Evolutionary conservation across 1,140 invertebrate genomes (phyloP), one percentile per base, ranked within the genome.

Genomic region (Melipona quadrifasciata): DNA sequence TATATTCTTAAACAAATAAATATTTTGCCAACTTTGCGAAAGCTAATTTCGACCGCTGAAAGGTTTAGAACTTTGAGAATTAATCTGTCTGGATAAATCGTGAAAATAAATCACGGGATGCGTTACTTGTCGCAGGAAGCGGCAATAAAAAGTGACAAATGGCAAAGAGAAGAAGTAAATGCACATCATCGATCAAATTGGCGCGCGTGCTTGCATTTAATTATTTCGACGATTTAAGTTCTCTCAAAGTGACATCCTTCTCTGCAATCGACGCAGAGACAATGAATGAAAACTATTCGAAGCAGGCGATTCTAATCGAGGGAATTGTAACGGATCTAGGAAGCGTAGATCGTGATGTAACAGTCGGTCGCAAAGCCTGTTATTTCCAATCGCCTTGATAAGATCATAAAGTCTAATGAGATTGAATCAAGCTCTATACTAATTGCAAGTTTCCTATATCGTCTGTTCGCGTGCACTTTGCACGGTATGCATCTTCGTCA

Each of bases 381-480:
- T 76, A 84, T 84, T 84, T 84, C 82, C 67, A 79, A 84, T 79
- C 82, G 67, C 75, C 82, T 84, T 84, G 82, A 79, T 84, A 79
- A 71, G 57, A 84, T 84, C 82, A 71, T 84, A 84, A 84, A 84
- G 82, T 84, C 82, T 84, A 84, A 84, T 84, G 82, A 79, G 82
- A 84, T 79, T 79, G 68, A 84, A 84, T 53, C 27, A 70, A 84
- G 75, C 75, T 58, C 27, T 8, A 39, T 39, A 10, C 65, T 47
- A 47, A 47, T 47, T 47, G 39, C 47, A n/a, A 53, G 67, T 79
- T 79, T 79, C 76, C 76, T 84, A 79, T 71, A 64, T 64, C 55
- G 67, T 51, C 76, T 51, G 39, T 34, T 55, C 74, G 27, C 27
- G 27, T 53, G n/a, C 39, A 5, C 68, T 67, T 61, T 39, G 10